Percentiles rank a stretch among this genome's conserved stretches.
Evolutionary conservation across 2,113 vertebrate species (phyloP).

Genomic region (Micromys minutus): DNA sequence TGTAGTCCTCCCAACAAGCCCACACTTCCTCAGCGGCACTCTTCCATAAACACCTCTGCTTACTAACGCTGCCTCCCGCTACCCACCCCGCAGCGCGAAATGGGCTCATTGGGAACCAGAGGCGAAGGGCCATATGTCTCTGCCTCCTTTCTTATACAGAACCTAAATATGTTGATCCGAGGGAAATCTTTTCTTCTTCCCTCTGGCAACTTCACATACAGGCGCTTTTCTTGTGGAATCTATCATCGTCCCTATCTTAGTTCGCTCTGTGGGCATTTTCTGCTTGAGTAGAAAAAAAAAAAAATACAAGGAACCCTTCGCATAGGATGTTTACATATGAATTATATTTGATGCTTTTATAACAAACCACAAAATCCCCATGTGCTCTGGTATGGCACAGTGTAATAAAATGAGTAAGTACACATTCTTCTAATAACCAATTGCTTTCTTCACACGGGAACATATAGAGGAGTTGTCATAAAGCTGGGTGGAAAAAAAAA

Average conservation of each 20-base stretch:
- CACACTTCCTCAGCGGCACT: no score
- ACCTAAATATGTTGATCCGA: not conserved
- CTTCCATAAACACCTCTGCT: not conserved
- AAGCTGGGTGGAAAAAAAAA: not conserved
- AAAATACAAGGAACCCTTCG: constrained; percentile 9
- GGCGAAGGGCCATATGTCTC: not conserved
- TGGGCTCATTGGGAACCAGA: not conserved
- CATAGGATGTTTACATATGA: constrained; percentile 59
- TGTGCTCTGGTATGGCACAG: not conserved
- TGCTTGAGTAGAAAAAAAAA: not conserved
- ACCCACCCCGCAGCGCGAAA: not conserved
- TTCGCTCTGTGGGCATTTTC: constrained; percentile 1
- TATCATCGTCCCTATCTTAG: not conserved
- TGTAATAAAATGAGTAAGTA: not conserved
- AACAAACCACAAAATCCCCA: not conserved
- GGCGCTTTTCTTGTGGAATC: not conserved
- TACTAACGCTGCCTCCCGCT: rapidly evolving
- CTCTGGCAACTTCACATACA: not conserved
- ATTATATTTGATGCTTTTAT: constrained; percentile 53
- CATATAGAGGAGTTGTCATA: not conserved
- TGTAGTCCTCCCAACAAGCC: rapidly evolving
- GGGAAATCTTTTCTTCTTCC: not conserved
- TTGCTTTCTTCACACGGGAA: constrained; percentile 20
- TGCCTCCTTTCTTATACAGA: not conserved
- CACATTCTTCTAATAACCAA: constrained; percentile 50